phyloP scores from a whole-genome alignment of 2,888 invertebrate genomes.

The Plemyria rubiginata region DNA sequence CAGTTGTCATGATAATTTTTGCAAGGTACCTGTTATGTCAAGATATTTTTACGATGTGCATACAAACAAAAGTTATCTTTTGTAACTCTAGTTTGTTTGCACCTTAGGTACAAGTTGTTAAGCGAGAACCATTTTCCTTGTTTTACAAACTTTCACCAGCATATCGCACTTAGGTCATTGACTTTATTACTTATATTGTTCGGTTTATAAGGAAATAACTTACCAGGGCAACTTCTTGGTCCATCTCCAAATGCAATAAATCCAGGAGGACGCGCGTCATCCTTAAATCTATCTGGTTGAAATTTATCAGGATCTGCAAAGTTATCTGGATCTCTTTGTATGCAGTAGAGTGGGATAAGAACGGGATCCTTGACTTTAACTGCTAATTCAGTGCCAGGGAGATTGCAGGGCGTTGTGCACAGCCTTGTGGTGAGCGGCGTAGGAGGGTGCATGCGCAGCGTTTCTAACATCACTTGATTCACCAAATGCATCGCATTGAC shows the following conservation, averaged over 20 bases:
- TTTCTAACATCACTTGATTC: conserved; percentile 65
- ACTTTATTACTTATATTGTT: neutral
- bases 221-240: conserved; percentile 78
- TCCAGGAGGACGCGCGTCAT: conserved; percentile 64
- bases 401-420: conserved; percentile 68
- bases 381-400: conserved; percentile 61
- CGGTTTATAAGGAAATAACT: conserved; percentile 31
- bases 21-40: too few relatives aligned
- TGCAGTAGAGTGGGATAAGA: conserved; percentile 72
- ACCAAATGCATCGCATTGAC: conserved; percentile 69
- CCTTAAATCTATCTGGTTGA: conserved; percentile 70
- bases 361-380: conserved; percentile 68
- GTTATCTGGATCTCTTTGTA: conserved; percentile 69
- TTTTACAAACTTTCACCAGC: conserved; percentile 14
- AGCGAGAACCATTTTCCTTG: conserved; percentile 14
- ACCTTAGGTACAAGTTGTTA: neutral
- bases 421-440: conserved; percentile 75
- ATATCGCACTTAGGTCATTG: conserved; percentile 19
- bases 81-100: neutral
- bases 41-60: neutral
- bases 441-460: conserved; percentile 74
- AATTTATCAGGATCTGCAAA: conserved; percentile 75
- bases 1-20: neutral
- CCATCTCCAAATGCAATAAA: conserved; percentile 78
- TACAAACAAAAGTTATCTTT: neutral